These are phyloP conservation scores for Temnothorax ravouxi DNA, from an alignment of 2,888 invertebrate species.

Conservation along the genomic window DNA sequence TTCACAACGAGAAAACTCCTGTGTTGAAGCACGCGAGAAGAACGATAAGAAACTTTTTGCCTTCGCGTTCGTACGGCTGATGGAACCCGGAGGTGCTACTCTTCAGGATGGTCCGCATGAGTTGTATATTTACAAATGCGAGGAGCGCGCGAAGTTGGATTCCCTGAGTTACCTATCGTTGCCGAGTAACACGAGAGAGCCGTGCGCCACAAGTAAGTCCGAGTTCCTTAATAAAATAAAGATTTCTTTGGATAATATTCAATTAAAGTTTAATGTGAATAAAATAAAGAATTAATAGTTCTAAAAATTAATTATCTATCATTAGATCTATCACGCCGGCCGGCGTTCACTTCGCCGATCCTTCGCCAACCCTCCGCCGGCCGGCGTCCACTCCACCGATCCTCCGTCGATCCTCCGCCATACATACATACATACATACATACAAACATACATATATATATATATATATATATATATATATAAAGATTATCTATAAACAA, in stretches of 20 bases:
- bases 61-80: constrained; percentile 95
- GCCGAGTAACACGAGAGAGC: constrained; percentile 85
- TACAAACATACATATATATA: too few relatives aligned
- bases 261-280: not conserved
- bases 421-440: too few relatives aligned
- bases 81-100: constrained; percentile 97
- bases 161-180: constrained; percentile 87
- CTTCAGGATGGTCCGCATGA: constrained; percentile 95
- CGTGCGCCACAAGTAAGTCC: constrained; percentile 78
- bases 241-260: not conserved
- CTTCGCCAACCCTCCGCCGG: too few relatives aligned
- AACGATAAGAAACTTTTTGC: constrained; percentile 96
- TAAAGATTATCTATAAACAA: not conserved
- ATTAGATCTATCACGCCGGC: not conserved
- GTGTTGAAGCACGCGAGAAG: constrained; percentile 92
- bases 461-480: too few relatives aligned
- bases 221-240: not conserved
- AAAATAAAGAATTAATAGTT: not conserved
- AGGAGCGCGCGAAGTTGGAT: constrained; percentile 91
- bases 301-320: not conserved
- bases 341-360: too few relatives aligned
- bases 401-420: too few relatives aligned
- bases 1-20: not conserved
- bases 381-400: too few relatives aligned
- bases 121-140: constrained; percentile 97